Evolutionary conservation across 2,113 vertebrate species (phyloP).

Genomic region (Ceuthmochares aereus): DNA sequence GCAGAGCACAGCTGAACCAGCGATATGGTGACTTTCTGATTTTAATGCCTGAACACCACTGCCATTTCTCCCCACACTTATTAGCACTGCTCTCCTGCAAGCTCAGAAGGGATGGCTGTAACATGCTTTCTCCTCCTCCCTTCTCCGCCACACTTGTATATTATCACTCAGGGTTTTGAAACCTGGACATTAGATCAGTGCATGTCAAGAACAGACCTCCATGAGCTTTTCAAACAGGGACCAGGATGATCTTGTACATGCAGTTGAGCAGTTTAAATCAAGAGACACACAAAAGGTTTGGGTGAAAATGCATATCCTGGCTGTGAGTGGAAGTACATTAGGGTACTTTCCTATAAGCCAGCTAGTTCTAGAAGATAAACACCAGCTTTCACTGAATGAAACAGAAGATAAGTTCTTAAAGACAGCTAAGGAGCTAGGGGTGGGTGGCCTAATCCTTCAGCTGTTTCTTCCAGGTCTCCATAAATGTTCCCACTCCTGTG

Average conservation of each 20-base stretch:
- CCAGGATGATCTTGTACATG: background rate
- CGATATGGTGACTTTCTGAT: background rate
- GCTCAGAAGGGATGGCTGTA: background rate
- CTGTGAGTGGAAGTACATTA: background rate
- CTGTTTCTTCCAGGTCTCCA: background rate
- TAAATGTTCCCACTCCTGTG: background rate
- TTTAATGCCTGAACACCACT: background rate
- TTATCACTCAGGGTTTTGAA: background rate
- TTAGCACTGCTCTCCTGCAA: background rate
- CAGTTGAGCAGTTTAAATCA: background rate
- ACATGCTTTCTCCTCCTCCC: background rate
- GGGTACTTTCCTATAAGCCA: background rate
- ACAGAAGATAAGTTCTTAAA: background rate
- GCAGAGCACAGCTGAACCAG: background rate
- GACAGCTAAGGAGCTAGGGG: background rate
- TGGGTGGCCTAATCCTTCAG: background rate
- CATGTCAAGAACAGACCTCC: background rate
- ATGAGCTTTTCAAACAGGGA: background rate
- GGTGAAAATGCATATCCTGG: background rate
- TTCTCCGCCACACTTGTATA: no score
- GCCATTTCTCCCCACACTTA: background rate
- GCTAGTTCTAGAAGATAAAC: background rate
- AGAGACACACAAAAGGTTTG: background rate
- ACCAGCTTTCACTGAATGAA: background rate
- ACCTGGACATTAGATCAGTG: background rate